Evolutionary conservation across 2,113 vertebrate species (phyloP), one percentile per base, ranked within the genome.

Genomic region (Rhineura floridana): DNA sequence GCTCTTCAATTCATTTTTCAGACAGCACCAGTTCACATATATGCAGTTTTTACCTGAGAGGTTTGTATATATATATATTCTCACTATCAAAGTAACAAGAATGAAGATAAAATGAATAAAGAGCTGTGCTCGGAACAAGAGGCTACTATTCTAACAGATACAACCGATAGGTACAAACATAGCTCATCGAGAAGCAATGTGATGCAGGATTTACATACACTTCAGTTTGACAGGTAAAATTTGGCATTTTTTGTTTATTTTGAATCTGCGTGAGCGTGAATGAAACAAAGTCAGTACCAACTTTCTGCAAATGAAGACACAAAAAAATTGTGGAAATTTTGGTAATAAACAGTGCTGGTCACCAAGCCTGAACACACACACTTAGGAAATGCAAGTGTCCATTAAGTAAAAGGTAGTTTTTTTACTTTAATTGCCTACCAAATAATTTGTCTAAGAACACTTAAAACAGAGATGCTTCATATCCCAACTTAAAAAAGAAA

Each of bases 161-260:
- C 86, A 91, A 93, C 84, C 84, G 52, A 52, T 1, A 89, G 89
- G 94, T 88, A 90, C 86, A 92, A 94, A 86, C 88, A 94, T 44
- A 82, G 92, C 85, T 94, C 88, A 17, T 67, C 13, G 88, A 69
- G 81, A 91, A 39, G 79, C 23, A 21, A 88, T n/a, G 92, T 88
- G 92, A 87, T 91, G 91, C 39, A 0, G 87, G 92, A 94, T 91
- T 94, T 95, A 95, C 83, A 94, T 86, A 95, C 93, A 87, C 90
- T 93, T 93, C 93, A 90, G 95, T 82, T 95, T 91, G 94, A 96
- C 93, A 95, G 95, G 90, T 90, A 94, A 95, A 76, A 88, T 95
- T 95, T 96, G 96, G 96, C 96, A 94, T 94, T 97, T 94, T 92
- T 63, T 91, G 70, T 96, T 97, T 96, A 96, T 96, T 97, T 95